Evolutionary conservation across 2,888 invertebrate species (phyloP).

Genomic region (Lasioglossum calceatum): DNA sequence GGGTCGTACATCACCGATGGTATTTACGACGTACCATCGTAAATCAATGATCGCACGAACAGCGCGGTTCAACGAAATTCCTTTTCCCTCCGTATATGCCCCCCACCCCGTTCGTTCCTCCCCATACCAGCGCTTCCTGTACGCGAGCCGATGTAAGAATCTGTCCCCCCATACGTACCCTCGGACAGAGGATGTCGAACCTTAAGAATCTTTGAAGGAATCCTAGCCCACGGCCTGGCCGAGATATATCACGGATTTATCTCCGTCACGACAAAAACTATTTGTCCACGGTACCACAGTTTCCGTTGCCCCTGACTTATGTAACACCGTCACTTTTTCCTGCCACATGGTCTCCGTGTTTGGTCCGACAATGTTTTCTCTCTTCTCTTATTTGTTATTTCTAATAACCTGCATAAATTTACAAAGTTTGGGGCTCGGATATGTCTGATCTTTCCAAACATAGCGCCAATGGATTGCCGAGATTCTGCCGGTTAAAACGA

Average conservation of each 20-base stretch:
- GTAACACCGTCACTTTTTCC: slow-evolving; percentile 3
- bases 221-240: slow-evolving; percentile 27
- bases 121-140: slow-evolving; percentile 67
- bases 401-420: background rate
- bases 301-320: background rate
- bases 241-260: slow-evolving; percentile 50
- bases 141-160: slow-evolving; percentile 64
- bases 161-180: slow-evolving; percentile 53
- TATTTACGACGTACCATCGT: slow-evolving; percentile 78
- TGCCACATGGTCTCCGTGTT: background rate
- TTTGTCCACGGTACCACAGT: slow-evolving; percentile 38
- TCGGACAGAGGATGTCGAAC: slow-evolving; percentile 57
- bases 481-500: background rate
- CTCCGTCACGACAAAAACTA: slow-evolving; percentile 44
- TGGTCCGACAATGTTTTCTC: background rate
- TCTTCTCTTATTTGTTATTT: background rate
- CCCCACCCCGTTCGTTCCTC: slow-evolving; percentile 51
- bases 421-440: background rate
- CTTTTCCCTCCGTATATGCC: slow-evolving; percentile 70
- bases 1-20: slow-evolving; percentile 76
- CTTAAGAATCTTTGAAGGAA: slow-evolving; percentile 63
- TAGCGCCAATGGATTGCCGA: background rate
- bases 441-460: background rate
- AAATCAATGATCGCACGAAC: slow-evolving; percentile 78
- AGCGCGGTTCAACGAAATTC: slow-evolving; percentile 75